A percentile compares a stretch with the other conserved stretches of the same genome.
These are phyloP conservation scores for Forbesichthys agassizii DNA, from an alignment of 2,113 vertebrate genomes.

Conservation along the genomic window DNA sequence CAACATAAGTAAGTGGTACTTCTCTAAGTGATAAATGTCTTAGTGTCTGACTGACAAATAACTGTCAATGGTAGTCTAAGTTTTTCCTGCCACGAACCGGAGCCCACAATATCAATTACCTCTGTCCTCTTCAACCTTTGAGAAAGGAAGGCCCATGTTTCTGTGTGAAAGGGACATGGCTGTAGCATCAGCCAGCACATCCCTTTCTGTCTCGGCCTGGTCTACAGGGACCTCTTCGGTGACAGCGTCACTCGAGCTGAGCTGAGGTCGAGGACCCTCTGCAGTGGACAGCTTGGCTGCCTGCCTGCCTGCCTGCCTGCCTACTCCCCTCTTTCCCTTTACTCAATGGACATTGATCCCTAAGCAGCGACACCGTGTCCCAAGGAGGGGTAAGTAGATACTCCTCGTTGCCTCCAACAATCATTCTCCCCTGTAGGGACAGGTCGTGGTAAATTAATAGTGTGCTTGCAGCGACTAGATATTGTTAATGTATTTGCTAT, in stretches of 20 bases:
- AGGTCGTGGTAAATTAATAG: constrained; percentile 86
- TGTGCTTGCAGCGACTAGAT: constrained; percentile 83
- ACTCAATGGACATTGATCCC: constrained; percentile 85
- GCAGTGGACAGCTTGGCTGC: constrained; percentile 54
- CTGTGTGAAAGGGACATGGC: constrained; percentile 61
- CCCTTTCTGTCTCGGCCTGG: constrained; percentile 61
- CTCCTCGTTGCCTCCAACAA: constrained; percentile 84
- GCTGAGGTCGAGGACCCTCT: constrained; percentile 59
- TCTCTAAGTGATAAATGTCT: constrained; percentile 35
- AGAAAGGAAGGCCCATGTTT: constrained; percentile 53
- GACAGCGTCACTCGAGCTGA: constrained; percentile 70
- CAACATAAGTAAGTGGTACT: constrained; percentile 2
- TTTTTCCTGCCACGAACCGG: constrained; percentile 55
- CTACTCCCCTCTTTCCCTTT: constrained; percentile 59
- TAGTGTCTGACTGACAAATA: constrained; percentile 42
- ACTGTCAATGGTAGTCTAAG: constrained; percentile 34
- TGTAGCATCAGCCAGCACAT: constrained; percentile 59
- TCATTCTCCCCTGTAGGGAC: constrained; percentile 82
- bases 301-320: constrained; percentile 62
- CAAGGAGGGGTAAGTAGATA: constrained; percentile 82
- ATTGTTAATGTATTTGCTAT: constrained; percentile 88
- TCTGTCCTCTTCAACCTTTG: constrained; percentile 72
- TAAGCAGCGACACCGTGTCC: constrained; percentile 80
- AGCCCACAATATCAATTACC: constrained; percentile 57
- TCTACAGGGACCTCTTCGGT: constrained; percentile 70